Conservation (phyloP, 1,140 invertebrate genomes). For the Meloidogyne hapla region DNA sequence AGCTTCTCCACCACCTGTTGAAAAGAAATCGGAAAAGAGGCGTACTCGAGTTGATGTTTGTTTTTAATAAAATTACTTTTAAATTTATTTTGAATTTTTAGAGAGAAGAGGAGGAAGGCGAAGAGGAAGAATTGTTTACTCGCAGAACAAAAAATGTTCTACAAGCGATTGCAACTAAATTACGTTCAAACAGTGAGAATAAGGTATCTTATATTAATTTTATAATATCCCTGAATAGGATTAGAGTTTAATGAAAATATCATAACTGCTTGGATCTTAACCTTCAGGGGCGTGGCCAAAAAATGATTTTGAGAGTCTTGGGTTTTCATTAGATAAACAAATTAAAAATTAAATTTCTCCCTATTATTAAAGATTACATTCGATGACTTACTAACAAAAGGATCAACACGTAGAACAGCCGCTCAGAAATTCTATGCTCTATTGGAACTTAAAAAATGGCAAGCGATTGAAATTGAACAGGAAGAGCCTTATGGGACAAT, state of each 20-base stretch:
- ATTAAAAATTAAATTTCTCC: slow-evolving; percentile 9
- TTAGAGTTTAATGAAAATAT: too few relatives aligned
- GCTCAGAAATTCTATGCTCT: slow-evolving; percentile 68
- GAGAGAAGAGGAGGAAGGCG: slow-evolving; percentile 43
- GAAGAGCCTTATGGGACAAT: slow-evolving; percentile 45
- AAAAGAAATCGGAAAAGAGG: neutral
- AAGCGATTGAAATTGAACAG: slow-evolving; percentile 63
- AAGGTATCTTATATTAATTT: slow-evolving; percentile 36
- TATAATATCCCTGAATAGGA: neutral
- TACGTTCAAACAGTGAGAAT: slow-evolving; percentile 38
- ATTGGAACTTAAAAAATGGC: slow-evolving; percentile 67
- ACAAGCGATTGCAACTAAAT: slow-evolving; percentile 42
- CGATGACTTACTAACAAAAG: slow-evolving; percentile 49
- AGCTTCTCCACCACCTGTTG: slow-evolving; percentile 15
- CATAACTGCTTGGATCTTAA: too few relatives aligned
- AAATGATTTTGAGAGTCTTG: too few relatives aligned
- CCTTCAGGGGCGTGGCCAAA: too few relatives aligned
- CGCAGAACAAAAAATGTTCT: slow-evolving; percentile 46
- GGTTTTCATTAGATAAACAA: too few relatives aligned
- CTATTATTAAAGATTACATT: slow-evolving; percentile 45
- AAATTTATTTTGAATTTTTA: slow-evolving; percentile 7
- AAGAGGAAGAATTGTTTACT: slow-evolving; percentile 51
- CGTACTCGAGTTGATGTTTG: slow-evolving; percentile 9
- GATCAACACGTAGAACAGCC: slow-evolving; percentile 65
- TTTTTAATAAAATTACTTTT: neutral